A percentile compares a stretch with the other conserved stretches of the same genome.
Evolutionary conservation across 2,888 invertebrate genomes (phyloP).

Genomic region (Brachypterus glaber): DNA sequence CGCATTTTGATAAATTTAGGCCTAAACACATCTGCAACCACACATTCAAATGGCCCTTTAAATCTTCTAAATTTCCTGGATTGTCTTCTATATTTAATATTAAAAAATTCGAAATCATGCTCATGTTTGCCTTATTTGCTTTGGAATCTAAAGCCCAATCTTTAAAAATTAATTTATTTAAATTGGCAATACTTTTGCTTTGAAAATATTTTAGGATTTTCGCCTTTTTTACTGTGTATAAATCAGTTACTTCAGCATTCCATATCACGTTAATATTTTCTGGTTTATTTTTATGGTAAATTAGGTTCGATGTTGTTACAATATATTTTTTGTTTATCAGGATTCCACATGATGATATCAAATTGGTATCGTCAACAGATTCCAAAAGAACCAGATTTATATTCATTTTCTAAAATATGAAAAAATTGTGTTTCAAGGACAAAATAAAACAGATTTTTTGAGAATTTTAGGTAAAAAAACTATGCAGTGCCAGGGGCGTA

Average conservation of each 20-base stretch:
- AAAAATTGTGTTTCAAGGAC: no score
- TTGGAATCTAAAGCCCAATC: slow-evolving; percentile 19
- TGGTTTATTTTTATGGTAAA: background rate
- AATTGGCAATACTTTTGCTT: slow-evolving; percentile 16
- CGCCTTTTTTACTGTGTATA: slow-evolving; percentile 12
- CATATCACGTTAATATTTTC: slow-evolving; percentile 1
- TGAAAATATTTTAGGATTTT: slow-evolving; percentile 14
- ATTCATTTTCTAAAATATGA: slow-evolving; percentile 1
- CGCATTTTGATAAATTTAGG: slow-evolving; percentile 14
- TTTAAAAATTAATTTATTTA: slow-evolving; percentile 14
- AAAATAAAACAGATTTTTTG: no score
- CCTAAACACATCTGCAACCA: slow-evolving; percentile 18
- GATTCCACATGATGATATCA: slow-evolving; percentile 13
- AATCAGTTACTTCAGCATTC: slow-evolving; percentile 8
- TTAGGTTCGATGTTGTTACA: slow-evolving; percentile 17
- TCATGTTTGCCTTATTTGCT: slow-evolving; percentile 14
- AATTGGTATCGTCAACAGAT: background rate
- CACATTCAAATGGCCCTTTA: slow-evolving; percentile 13
- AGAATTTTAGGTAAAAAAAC: no score
- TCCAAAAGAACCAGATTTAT: background rate
- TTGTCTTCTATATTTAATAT: slow-evolving; percentile 14
- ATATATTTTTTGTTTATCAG: slow-evolving; percentile 19
- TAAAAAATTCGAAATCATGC: slow-evolving; percentile 15
- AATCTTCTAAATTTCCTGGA: slow-evolving; percentile 6
- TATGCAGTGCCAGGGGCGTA: no score